Evolutionary conservation across 2,888 invertebrate species (phyloP).

Genomic region (Drosophila percnosoma): DNA sequence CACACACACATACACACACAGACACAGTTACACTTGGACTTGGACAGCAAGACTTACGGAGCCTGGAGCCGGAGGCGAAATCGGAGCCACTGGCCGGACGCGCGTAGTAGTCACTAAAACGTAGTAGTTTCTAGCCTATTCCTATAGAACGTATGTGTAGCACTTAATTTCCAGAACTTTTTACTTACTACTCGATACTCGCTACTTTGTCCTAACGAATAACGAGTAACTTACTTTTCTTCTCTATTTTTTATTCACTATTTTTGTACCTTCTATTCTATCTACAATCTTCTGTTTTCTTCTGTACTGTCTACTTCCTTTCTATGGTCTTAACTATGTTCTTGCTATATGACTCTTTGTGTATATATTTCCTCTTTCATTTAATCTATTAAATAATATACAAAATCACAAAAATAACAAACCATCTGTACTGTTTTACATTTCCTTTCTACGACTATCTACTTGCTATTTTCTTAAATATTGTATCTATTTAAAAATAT

Average conservation of each 20-base stretch:
- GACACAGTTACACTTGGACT: constrained; percentile 27
- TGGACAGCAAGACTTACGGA: constrained; percentile 21
- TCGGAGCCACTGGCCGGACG: constrained; percentile 41
- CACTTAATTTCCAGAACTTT: constrained; percentile 34
- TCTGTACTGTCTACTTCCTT: not conserved
- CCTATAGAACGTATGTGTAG: constrained; percentile 65
- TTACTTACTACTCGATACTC: constrained; percentile 3
- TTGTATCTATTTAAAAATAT: constrained; percentile 14
- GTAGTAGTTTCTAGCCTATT: constrained; percentile 72
- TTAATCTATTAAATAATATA: constrained; percentile 43
- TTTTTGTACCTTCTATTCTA: not conserved
- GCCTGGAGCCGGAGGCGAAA: constrained; percentile 4
- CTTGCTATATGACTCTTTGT: constrained; percentile 47
- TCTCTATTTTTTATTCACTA: not conserved
- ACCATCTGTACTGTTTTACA: constrained; percentile 26
- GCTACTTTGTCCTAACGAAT: not conserved
- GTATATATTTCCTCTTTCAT: constrained; percentile 60
- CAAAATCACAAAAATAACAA: constrained; percentile 26
- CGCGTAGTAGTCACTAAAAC: constrained; percentile 74
- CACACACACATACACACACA: not conserved
- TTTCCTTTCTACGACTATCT: constrained; percentile 5
- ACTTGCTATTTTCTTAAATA: not conserved
- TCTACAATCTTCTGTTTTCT: not conserved
- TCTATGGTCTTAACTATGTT: constrained; percentile 14
- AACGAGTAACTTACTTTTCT: constrained; percentile 1